A percentile compares a stretch with the other conserved stretches of the same genome.
phyloP scores from a whole-genome alignment of 2,797 vertebrate species.

The Pelochelys cantorii region DNA sequence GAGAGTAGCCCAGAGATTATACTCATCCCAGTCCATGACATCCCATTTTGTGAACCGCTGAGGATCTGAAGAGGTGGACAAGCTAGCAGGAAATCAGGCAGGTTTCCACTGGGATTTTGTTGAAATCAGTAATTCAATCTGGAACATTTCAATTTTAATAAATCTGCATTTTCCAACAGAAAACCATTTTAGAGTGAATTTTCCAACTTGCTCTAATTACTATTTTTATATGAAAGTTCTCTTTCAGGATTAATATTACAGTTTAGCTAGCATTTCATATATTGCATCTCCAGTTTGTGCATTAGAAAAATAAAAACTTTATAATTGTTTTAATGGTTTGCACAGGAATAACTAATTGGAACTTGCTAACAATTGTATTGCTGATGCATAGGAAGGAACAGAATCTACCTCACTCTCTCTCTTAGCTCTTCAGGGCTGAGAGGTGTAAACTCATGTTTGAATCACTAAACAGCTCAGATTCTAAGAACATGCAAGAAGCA shows the following conservation, averaged over 20 bases:
- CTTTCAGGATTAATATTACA: not conserved
- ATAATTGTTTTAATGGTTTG: not conserved
- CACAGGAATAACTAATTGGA: not conserved
- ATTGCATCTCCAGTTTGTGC: not conserved
- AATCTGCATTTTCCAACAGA: not conserved
- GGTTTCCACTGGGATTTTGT: not conserved
- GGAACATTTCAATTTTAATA: not conserved
- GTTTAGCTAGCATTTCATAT: not conserved
- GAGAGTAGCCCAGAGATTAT: not conserved
- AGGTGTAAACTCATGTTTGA: not conserved
- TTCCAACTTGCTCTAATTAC: not conserved
- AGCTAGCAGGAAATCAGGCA: not conserved
- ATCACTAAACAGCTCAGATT: not conserved
- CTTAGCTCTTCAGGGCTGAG: not conserved
- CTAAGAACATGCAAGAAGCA: not conserved
- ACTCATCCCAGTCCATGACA: not conserved
- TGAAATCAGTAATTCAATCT: not conserved
- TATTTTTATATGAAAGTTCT: not conserved
- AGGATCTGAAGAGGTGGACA: not conserved
- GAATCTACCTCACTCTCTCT: not conserved
- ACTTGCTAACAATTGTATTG: not conserved
- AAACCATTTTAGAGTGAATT: not conserved
- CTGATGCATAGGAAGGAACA: not conserved
- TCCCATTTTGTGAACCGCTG: not conserved
- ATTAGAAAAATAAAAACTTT: not conserved